phyloP scores from a whole-genome alignment of 2,113 vertebrate species.

The Neomonachus schauinslandi region DNA sequence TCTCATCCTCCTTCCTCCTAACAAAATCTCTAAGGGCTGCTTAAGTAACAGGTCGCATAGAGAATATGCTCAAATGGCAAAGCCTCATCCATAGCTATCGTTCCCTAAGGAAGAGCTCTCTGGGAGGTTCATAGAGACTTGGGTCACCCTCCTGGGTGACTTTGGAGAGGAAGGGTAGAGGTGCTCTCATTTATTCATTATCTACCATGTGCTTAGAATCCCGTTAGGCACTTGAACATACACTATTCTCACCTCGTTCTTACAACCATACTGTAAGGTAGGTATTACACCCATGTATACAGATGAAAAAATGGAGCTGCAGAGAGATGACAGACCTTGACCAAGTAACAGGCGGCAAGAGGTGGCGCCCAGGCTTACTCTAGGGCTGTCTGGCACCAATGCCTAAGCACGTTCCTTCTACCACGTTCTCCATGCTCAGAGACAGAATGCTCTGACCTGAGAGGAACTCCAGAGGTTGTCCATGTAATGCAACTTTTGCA shows the following conservation, averaged over 20 bases:
- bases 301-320: not conserved
- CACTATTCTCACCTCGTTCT: not conserved
- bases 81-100: not conserved
- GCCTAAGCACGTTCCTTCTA: not conserved
- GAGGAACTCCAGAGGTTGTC: not conserved
- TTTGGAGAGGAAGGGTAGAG: not conserved
- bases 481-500: conserved; percentile 13
- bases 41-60: not conserved
- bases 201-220: not conserved
- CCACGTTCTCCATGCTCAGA: not conserved
- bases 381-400: not conserved
- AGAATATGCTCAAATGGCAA: not conserved
- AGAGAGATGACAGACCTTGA: not conserved
- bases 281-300: too few relatives aligned
- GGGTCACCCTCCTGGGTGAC: not conserved
- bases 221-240: not conserved
- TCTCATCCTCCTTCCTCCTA: not conserved
- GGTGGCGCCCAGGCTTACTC: not conserved
- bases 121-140: not conserved
- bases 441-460: not conserved
- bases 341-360: not conserved
- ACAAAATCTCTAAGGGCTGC: not conserved
- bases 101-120: not conserved
- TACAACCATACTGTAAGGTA: not conserved
- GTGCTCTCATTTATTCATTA: not conserved